phyloP scores from a whole-genome alignment of 2,888 invertebrate genomes.

The Elegia similella region DNA sequence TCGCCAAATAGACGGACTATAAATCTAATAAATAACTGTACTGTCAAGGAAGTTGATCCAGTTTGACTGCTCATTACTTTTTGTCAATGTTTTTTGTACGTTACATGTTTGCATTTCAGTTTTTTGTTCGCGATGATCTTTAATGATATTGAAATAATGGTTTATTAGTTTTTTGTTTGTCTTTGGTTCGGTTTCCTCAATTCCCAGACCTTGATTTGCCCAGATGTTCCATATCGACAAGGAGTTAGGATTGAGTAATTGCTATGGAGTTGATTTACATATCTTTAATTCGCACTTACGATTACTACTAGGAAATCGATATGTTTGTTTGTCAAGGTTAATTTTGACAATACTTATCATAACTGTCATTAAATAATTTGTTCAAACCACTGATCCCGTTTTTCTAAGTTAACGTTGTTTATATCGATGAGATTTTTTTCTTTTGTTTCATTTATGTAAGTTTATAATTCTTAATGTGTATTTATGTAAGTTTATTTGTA shows the following conservation, averaged over 20 bases:
- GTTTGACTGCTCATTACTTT: slow-evolving; percentile 50
- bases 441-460: no score
- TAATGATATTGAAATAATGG: slow-evolving; percentile 64
- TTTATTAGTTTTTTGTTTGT: slow-evolving; percentile 58
- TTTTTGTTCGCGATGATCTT: slow-evolving; percentile 55
- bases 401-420: no score
- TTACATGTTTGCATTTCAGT: slow-evolving; percentile 45
- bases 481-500: no score
- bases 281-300: slow-evolving; percentile 27
- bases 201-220: slow-evolving; percentile 67
- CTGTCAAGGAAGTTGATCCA: slow-evolving; percentile 59
- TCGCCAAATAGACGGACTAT: slow-evolving; percentile 36
- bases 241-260: slow-evolving; percentile 46
- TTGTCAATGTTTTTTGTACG: slow-evolving; percentile 40
- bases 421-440: no score
- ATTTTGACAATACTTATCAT: slow-evolving; percentile 27
- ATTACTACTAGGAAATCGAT: slow-evolving; percentile 34
- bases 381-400: no score
- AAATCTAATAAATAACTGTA: slow-evolving; percentile 60
- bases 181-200: slow-evolving; percentile 62
- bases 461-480: no score
- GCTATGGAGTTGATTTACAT: slow-evolving; percentile 38
- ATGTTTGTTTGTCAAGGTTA: slow-evolving; percentile 26
- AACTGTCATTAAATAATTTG: no score
- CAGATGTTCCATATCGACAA: slow-evolving; percentile 57